phyloP scores from a whole-genome alignment of 2,888 invertebrate species.

The Rotaria socialis region DNA sequence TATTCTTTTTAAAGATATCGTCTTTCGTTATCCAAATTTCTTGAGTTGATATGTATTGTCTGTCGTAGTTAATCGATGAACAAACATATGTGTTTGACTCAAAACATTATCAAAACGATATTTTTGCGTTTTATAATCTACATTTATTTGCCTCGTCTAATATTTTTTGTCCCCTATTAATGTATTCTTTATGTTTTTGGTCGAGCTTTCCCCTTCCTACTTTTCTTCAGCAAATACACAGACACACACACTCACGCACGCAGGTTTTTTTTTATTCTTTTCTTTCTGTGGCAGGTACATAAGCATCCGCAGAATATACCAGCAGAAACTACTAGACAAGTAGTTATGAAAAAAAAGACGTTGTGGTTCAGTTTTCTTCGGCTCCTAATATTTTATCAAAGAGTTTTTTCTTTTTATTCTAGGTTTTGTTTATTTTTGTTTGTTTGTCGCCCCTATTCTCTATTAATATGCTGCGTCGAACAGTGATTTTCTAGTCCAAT shows the following conservation, averaged over 20 bases:
- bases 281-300: not conserved
- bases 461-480: not conserved
- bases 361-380: not conserved
- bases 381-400: not conserved
- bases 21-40: not conserved
- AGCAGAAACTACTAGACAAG: not conserved
- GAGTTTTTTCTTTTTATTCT: not conserved
- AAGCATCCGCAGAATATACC: not conserved
- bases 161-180: not conserved
- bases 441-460: not conserved
- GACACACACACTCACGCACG: not conserved
- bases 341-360: not conserved
- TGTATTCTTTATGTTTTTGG: not conserved
- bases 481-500: constrained; percentile 10
- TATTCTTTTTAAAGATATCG: not conserved
- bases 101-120: not conserved
- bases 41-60: not conserved
- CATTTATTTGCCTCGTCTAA: not conserved
- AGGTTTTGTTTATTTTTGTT: not conserved
- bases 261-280: not conserved
- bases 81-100: not conserved
- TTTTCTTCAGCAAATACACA: constrained; percentile 7
- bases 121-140: not conserved
- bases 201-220: not conserved
- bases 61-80: not conserved